Evolutionary conservation across 2,113 vertebrate species (phyloP), one percentile per base, ranked within the genome.

Genomic region (Butorides virescens): DNA sequence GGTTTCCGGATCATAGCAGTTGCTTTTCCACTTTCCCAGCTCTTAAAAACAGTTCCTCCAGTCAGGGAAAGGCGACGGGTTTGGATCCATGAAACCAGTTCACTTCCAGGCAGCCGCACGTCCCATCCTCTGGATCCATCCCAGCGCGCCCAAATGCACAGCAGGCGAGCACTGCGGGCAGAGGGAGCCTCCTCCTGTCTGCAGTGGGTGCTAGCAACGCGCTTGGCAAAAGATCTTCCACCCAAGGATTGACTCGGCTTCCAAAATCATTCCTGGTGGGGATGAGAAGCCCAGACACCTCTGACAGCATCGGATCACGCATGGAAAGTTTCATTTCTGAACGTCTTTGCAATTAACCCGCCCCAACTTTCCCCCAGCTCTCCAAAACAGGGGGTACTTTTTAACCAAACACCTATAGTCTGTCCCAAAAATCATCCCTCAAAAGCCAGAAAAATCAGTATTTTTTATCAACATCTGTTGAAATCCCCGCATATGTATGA

Each of bases 101-200:
- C 1, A 5, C 30, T 66, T 25, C 50, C 59, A 58, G 47, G 44
- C 65, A 52, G 78, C 19, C 2, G 2, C 0, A 7, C 1, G 5
- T 6, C 42, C 71, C 49, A 63, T 50, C 52, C 47, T 25, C 36
- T 3, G 2, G 42, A 47, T 71, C 62, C 32, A 1, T 10, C 15
- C 1, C 4, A 34, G n/a, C 2, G 1, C 1, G 49, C 58, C 20
- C 15, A 23, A 39, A 47, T 3, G 1, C 4, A 4, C 75, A 32
- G 72, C 19, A 32, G 36, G 44, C 4, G 14, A 20, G 46, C 37
- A 26, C 5, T 1, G 5, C 0, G 22, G 36, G 75, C 52, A 26
- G 78, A 96, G 94, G 92, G 96, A 97, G 96, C 92, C 96, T 82
- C 95, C 95, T 94, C 82, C 95, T 82, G 96, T 72, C 95, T 52